Percentiles rank a stretch among this genome's conserved stretches.
Evolutionary conservation across 2,888 invertebrate genomes (phyloP).

Genomic region (Megastigmus dorsalis): DNA sequence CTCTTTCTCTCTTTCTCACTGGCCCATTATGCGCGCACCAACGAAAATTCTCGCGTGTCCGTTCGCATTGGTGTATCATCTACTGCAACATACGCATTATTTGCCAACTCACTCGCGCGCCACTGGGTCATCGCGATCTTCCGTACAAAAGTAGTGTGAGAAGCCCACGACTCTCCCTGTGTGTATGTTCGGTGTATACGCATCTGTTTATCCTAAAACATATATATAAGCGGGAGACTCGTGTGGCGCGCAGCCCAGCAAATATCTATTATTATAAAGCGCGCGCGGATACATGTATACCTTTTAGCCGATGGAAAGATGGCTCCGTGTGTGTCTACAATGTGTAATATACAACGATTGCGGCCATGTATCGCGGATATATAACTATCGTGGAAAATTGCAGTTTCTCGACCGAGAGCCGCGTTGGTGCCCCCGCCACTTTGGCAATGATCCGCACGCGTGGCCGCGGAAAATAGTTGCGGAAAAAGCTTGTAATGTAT

Average conservation of each 20-base stretch:
- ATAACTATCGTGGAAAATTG: conserved; percentile 8
- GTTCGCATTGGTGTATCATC: no score
- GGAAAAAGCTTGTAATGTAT: no score
- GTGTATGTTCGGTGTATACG: no score
- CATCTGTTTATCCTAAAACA: no score
- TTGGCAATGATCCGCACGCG: background rate
- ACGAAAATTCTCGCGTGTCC: conserved; percentile 10
- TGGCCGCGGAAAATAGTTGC: background rate
- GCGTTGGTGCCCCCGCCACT: no score
- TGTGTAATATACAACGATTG: conserved; percentile 1
- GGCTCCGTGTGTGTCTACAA: background rate
- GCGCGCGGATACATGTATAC: background rate
- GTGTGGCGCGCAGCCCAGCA: no score
- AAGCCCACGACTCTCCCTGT: no score
- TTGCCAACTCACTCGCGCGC: background rate
- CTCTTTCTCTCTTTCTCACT: no score
- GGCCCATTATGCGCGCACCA: no score
- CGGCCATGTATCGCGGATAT: background rate
- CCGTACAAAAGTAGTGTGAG: conserved; percentile 15
- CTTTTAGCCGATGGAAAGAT: no score
- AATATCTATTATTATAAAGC: conserved; percentile 14
- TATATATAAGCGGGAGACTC: no score
- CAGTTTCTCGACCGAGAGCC: background rate
- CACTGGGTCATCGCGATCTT: conserved; percentile 30
- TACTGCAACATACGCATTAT: no score